Evolutionary conservation across 1,140 invertebrate genomes (phyloP).

Genomic region (Drosophila lacertosa): DNA sequence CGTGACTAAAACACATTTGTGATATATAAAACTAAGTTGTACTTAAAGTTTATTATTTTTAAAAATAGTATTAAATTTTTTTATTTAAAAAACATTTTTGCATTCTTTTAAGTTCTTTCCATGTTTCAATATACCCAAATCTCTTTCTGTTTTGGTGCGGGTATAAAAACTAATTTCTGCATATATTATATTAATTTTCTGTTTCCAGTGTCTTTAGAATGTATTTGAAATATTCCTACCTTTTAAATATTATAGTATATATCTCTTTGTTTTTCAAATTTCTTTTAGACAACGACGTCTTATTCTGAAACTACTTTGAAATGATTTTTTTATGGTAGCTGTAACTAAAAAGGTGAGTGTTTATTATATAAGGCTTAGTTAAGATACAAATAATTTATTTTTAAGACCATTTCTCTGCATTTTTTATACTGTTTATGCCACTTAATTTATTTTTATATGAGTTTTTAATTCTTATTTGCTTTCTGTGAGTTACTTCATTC

Average conservation of each 20-base stretch:
- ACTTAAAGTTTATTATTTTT: neutral
- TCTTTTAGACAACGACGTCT: slow-evolving; percentile 10
- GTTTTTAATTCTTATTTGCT: neutral
- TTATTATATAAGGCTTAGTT: neutral
- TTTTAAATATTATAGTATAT: neutral
- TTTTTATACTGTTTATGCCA: neutral
- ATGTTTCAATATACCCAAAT: no score
- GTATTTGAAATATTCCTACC: neutral
- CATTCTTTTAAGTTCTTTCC: no score
- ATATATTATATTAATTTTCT: neutral
- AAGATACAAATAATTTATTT: neutral
- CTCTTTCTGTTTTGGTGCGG: neutral
- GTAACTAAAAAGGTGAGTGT: slow-evolving; percentile 27
- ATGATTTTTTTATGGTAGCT: slow-evolving; percentile 16
- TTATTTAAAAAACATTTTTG: no score
- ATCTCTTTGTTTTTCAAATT: slow-evolving; percentile 20
- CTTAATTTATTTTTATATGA: neutral
- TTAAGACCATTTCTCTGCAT: neutral
- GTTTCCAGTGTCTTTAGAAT: neutral
- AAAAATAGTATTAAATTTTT: no score
- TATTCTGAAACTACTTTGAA: slow-evolving; percentile 2
- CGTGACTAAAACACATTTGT: neutral
- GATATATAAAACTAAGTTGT: neutral
- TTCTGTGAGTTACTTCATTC: neutral
- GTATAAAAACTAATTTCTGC: neutral